A percentile compares a stretch with the other conserved stretches of the same genome.
phyloP scores from a whole-genome alignment of 2,797 vertebrate genomes.

The Gephyroberyx darwinii region DNA sequence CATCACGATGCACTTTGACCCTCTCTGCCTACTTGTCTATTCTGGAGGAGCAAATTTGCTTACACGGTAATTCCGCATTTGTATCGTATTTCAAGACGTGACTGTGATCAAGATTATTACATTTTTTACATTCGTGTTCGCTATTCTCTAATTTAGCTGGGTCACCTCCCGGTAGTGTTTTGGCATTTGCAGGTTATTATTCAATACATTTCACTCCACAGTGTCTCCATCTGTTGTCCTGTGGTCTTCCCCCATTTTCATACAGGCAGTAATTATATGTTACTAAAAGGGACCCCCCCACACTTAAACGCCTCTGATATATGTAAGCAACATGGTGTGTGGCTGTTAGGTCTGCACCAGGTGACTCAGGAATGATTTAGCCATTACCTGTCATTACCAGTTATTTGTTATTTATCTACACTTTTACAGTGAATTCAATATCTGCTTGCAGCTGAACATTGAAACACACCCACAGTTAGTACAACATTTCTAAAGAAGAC shows the following conservation, averaged over 20 bases:
- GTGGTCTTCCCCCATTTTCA: too few relatives aligned
- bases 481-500: not conserved
- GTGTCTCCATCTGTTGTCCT: not conserved
- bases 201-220: not conserved
- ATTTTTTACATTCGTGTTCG: not conserved
- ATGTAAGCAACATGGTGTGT: too few relatives aligned
- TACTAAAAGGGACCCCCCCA: too few relatives aligned
- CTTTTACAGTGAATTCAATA: not conserved
- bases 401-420: not conserved
- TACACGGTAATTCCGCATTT: conserved; percentile 58
- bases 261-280: too few relatives aligned
- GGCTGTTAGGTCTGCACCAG: too few relatives aligned
- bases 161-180: not conserved
- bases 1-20: conserved; percentile 13
- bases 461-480: not conserved
- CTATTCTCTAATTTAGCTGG: not conserved
- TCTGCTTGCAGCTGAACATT: not conserved
- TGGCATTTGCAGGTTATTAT: not conserved
- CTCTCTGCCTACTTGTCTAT: not conserved
- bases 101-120: not conserved
- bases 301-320: too few relatives aligned
- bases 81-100: not conserved
- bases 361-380: too few relatives aligned
- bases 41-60: conserved; percentile 19
- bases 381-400: too few relatives aligned